Base-by-base conservation (phyloP, 2,888 invertebrate species). In the Caradrina clavipalpis region DNA sequence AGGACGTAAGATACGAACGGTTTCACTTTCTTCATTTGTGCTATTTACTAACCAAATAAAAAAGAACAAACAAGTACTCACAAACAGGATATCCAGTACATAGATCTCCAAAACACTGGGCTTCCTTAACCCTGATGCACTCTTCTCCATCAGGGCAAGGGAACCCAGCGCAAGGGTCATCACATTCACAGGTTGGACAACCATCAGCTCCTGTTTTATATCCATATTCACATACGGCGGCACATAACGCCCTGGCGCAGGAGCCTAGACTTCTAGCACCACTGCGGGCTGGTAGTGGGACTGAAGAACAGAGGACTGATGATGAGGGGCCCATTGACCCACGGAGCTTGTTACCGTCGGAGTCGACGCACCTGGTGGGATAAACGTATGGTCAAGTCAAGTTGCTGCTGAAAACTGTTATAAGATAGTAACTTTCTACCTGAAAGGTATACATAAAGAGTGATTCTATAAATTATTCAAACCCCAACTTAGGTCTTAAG, bases 161-260 rank as follows among this genome's bases (percentile, higher is more conserved):
- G 90, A 97, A 98, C 47, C 98, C 98, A 70, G 98, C 97, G 86
- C 98, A 98, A 0, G 98, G 98, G 88, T 98, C 97, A 60, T 98
- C 98, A 88, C 98, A 98, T 90, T 98, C 98, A 88, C 98, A 98
- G 0, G 97, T 98, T 0, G 98, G 97, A 85, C 98, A 98, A 0
- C 98, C 98, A 60, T 97, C 96, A 10, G 94, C 91, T 0, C 94
- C 94, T 3, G 97, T 96, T 92, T 97, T 97, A 90, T 98, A 98
- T 0, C 98, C 98, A 84, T 98, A 98, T 89, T 98, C 98, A 86
- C 98, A 98, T 56, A 98, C 97, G 4, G 98, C 97, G 0, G 98
- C 98, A 87, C 98, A 98, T 59, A 98, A 97, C 6, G 97, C 96
- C 8, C 96, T 96, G 50, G 97, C 97, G 82, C 98, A 98, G 15